Percentiles rank a stretch among this genome's conserved stretches.
Evolutionary conservation across 2,888 invertebrate genomes (phyloP).

Genomic region (Entomobrya multifasciata): DNA sequence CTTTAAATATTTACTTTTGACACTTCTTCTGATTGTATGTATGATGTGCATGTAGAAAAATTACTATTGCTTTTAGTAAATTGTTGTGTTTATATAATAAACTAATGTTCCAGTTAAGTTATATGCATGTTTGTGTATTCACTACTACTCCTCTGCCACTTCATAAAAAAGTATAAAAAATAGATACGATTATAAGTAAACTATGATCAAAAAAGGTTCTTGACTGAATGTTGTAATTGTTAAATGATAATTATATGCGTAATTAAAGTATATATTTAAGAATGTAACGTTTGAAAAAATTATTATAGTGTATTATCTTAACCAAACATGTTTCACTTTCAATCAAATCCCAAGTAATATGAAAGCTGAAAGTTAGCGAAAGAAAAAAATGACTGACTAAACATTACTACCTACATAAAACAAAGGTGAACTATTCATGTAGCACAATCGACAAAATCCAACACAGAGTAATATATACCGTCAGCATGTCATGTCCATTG

Average conservation of each 20-base stretch:
- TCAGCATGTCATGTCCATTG: no score
- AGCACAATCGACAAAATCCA: no score
- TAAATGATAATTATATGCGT: background rate
- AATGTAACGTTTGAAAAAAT: constrained; percentile 13
- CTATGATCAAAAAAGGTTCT: constrained; percentile 23
- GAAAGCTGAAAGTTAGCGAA: no score
- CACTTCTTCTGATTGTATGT: constrained; percentile 26
- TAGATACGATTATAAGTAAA: no score
- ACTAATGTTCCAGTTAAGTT: background rate
- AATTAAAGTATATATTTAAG: background rate
- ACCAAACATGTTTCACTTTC: constrained; percentile 39
- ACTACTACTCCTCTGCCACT: background rate
- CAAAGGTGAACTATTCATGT: no score
- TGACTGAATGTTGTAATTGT: constrained; percentile 60
- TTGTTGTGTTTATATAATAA: constrained; percentile 13
- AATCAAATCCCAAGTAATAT: constrained; percentile 42
- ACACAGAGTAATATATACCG: no score
- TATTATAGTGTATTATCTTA: constrained; percentile 3
- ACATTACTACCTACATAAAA: background rate
- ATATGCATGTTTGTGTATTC: background rate
- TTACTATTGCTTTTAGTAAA: background rate
- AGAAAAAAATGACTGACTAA: constrained; percentile 57
- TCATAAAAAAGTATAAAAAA: background rate
- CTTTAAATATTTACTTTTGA: constrained; percentile 64
- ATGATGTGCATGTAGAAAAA: background rate